Evolutionary conservation across 1,140 invertebrate species (phyloP).

Genomic region (Telenomus remus): DNA sequence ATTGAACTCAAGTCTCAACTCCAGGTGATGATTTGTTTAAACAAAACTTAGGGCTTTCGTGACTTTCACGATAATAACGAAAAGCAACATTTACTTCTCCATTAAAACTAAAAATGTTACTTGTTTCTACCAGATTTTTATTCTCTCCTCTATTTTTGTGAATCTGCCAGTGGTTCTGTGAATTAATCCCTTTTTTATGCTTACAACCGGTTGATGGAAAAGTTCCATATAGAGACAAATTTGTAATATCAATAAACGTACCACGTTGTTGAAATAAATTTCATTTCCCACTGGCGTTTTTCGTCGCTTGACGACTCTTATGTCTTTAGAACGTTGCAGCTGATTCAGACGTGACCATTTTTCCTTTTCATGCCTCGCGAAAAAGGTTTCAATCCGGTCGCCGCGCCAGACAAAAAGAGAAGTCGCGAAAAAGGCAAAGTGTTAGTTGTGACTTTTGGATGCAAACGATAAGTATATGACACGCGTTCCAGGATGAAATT

Average conservation of each 20-base stretch:
- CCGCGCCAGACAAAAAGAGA: slow-evolving; percentile 26
- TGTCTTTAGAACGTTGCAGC: slow-evolving; percentile 16
- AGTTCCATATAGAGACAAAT: neutral
- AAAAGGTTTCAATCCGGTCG: slow-evolving; percentile 28
- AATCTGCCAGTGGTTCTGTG: no score
- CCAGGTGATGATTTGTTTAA: slow-evolving; percentile 68
- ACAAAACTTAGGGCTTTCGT: slow-evolving; percentile 69
- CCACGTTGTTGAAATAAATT: neutral
- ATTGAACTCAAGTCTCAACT: slow-evolving; percentile 67
- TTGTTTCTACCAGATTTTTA: slow-evolving; percentile 17
- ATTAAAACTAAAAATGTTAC: neutral
- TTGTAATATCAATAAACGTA: slow-evolving; percentile 3
- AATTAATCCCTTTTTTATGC: neutral
- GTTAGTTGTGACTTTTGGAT: slow-evolving; percentile 58
- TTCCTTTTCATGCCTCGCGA: slow-evolving; percentile 29
- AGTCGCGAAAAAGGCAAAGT: slow-evolving; percentile 10
- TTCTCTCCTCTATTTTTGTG: neutral
- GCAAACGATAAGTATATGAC: slow-evolving; percentile 59
- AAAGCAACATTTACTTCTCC: slow-evolving; percentile 15
- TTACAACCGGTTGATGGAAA: neutral
- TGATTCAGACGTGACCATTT: slow-evolving; percentile 30
- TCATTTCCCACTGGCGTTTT: neutral
- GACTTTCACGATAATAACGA: slow-evolving; percentile 57
- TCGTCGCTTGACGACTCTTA: neutral
- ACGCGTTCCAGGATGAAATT: slow-evolving; percentile 64